A percentile compares a stretch with the other conserved stretches of the same genome.
Evolutionary conservation across 1,140 invertebrate species (phyloP).

Genomic region (Macrosteles quadrilineatus): DNA sequence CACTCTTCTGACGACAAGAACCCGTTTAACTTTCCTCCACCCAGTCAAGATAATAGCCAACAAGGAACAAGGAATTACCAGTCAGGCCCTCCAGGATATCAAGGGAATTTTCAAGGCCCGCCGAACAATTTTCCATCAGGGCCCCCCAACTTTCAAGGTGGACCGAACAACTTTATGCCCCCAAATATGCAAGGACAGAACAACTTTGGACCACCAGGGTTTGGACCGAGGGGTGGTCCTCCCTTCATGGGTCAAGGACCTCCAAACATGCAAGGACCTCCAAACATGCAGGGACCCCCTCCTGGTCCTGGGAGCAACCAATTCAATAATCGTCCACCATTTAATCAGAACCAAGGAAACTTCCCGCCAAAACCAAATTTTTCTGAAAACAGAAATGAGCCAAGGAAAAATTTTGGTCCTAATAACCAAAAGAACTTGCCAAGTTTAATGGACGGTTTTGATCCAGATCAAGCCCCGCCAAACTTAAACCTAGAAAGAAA

Average conservation of each 20-base stretch:
- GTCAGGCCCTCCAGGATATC: neutral
- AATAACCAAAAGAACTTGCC: slow-evolving; percentile 4
- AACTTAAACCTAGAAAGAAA: neutral
- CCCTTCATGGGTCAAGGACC: slow-evolving; percentile 23
- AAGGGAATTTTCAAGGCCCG: slow-evolving; percentile 2
- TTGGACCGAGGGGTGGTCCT: neutral
- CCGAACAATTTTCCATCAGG: slow-evolving; percentile 5
- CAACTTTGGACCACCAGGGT: slow-evolving; percentile 11
- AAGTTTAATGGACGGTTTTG: slow-evolving; percentile 30
- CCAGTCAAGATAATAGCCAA: neutral
- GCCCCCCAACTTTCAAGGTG: neutral
- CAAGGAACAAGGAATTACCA: neutral
- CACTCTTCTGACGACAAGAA: slow-evolving; percentile 44
- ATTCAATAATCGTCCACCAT: neutral
- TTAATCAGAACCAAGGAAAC: slow-evolving; percentile 2
- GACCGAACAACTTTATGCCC: neutral
- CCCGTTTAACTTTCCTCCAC: slow-evolving; percentile 44
- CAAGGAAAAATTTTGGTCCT: neutral
- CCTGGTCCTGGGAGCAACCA: neutral
- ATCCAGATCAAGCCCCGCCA: slow-evolving; percentile 18
- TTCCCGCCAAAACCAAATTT: neutral
- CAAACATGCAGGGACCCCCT: slow-evolving; percentile 28
- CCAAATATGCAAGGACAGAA: neutral
- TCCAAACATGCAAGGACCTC: slow-evolving; percentile 27
- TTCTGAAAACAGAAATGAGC: neutral